A percentile compares a stretch with the other conserved stretches of the same genome.
These are phyloP conservation scores for Vespertilio murinus DNA, from an alignment of 2,797 vertebrate genomes.

Conservation along the genomic window DNA sequence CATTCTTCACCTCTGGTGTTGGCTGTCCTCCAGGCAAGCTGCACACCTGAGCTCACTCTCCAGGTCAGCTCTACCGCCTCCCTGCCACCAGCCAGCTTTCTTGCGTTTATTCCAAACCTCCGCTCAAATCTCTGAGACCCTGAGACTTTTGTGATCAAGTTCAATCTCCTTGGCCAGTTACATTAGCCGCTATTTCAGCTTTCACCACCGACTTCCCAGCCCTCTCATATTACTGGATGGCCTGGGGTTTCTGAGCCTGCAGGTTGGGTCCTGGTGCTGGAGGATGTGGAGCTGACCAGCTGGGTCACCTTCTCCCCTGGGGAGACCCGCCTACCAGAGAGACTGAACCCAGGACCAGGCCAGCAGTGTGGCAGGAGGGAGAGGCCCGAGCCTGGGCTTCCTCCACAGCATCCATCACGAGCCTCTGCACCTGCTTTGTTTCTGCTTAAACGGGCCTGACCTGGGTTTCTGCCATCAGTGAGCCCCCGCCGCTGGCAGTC, in stretches of 20 bases:
- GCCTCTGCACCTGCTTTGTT: fast-evolving
- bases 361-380: too few species aligned
- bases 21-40: fast-evolving
- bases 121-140: background rate
- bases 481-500: too few species aligned
- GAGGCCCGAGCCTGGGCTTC: background rate
- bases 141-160: background rate
- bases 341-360: background rate
- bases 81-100: background rate
- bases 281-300: too few species aligned
- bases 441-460: background rate
- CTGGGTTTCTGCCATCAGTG: background rate
- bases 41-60: background rate
- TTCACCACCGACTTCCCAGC: fast-evolving
- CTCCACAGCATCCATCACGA: background rate
- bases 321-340: background rate
- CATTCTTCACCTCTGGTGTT: background rate
- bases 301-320: background rate
- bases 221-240: background rate
- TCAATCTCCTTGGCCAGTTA: background rate
- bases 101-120: too few species aligned
- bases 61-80: background rate
- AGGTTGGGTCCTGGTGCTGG: background rate
- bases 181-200: background rate
- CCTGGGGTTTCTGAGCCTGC: background rate